Percentiles rank a stretch among this genome's conserved stretches.
phyloP scores from a whole-genome alignment of 2,797 vertebrate species.

The Florisuga fusca region DNA sequence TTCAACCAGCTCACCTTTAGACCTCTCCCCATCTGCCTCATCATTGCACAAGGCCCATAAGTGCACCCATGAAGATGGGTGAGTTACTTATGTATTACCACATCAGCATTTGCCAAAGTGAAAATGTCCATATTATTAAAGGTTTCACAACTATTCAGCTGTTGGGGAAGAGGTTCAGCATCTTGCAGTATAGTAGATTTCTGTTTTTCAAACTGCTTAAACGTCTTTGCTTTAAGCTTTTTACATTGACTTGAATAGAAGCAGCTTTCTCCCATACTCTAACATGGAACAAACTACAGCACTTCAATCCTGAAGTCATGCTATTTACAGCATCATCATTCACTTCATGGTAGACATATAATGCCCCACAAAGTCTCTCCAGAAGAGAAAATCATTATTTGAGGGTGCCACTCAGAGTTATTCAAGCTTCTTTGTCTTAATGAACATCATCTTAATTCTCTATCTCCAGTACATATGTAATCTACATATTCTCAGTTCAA shows the following conservation, averaged over 20 bases:
- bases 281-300: not conserved
- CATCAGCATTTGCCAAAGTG: not conserved
- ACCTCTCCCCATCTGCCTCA: not conserved
- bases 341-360: conserved; percentile 28
- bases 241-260: conserved; percentile 3
- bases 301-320: not conserved
- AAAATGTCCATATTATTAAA: not conserved
- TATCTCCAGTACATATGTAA: not conserved
- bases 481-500: not conserved
- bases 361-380: not conserved
- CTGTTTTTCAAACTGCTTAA: conserved; percentile 42
- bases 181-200: conserved; percentile 38
- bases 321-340: conserved; percentile 29
- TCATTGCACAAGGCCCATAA: not conserved
- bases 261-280: not conserved
- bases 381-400: conserved; percentile 48
- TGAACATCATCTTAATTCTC: conserved; percentile 4
- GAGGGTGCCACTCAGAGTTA: conserved; percentile 33
- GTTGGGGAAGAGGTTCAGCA: not conserved
- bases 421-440: conserved; percentile 41
- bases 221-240: conserved; percentile 22
- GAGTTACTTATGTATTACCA: not conserved
- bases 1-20: not conserved
- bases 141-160: not conserved
- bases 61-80: not conserved